These are phyloP conservation scores for Tortricodes alternella DNA, from an alignment of 2,888 invertebrate genomes.

Conservation along the genomic window DNA sequence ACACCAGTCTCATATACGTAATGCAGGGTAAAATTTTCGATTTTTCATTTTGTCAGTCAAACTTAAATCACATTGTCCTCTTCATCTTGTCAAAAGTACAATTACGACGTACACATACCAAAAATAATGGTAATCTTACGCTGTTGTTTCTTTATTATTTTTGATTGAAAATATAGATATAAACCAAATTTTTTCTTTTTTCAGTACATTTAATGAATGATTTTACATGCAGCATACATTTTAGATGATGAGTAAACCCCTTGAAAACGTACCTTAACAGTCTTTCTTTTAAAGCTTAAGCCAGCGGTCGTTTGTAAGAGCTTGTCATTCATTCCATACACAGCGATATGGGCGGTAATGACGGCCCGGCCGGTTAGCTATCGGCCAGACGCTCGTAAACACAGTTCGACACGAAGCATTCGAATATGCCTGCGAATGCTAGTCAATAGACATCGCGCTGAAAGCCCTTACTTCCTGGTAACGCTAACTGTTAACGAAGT, in stretches of 20 bases:
- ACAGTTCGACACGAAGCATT: constrained; percentile 69
- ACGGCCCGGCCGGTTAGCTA: constrained; percentile 67
- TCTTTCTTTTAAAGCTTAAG: constrained; percentile 63
- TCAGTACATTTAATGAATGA: too few species aligned
- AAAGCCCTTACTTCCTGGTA: constrained; percentile 65
- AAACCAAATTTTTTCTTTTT: too few species aligned
- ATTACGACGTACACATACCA: too few species aligned
- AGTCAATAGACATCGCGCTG: constrained; percentile 70
- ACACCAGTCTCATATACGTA: too few species aligned
- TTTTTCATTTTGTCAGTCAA: neutral
- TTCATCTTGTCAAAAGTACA: too few species aligned
- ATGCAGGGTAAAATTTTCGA: neutral
- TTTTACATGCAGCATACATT: too few species aligned
- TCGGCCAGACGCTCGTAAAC: constrained; percentile 78
- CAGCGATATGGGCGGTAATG: constrained; percentile 78
- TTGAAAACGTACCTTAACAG: constrained; percentile 62
- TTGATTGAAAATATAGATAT: too few species aligned
- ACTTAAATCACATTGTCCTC: neutral
- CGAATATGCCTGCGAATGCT: constrained; percentile 69
- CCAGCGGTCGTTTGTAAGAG: constrained; percentile 67
- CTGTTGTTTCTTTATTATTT: too few species aligned
- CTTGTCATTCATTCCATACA: constrained; percentile 76
- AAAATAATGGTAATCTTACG: too few species aligned
- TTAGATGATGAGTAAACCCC: constrained; percentile 57
- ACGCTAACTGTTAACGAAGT: constrained; percentile 52